A percentile compares a stretch with the other conserved stretches of the same genome.
Conservation (phyloP, 1,140 invertebrate species). For the Melanaphis sacchari region DNA sequence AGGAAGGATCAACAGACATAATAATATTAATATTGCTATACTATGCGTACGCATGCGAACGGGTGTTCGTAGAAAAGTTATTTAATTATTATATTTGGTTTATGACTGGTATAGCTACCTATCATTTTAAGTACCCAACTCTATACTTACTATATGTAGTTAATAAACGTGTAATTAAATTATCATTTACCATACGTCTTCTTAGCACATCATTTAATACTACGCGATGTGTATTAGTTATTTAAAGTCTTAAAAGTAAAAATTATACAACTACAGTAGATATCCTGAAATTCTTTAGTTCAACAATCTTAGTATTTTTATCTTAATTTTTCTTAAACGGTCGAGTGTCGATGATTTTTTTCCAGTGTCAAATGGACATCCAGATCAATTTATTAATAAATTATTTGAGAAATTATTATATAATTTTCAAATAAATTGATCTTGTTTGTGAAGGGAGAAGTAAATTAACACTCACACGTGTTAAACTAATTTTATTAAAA, state of each 20-base stretch:
- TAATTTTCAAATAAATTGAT: not conserved
- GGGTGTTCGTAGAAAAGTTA: not conserved
- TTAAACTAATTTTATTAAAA: not conserved
- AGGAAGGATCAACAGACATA: not conserved
- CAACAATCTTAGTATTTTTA: not conserved
- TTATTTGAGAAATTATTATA: not conserved
- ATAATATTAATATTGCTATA: not conserved
- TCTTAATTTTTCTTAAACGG: not conserved
- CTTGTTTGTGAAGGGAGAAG: not conserved
- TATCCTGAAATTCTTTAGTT: not conserved
- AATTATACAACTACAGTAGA: not conserved
- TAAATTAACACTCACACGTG: not conserved
- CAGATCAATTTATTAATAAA: not conserved
- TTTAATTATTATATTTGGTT: not conserved
- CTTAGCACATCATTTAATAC: not conserved
- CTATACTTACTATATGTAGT: not conserved
- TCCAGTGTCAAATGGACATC: not conserved
- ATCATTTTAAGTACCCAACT: not conserved
- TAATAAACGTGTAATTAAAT: not conserved
- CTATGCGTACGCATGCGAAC: not conserved
- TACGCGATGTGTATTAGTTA: not conserved
- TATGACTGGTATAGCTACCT: not conserved
- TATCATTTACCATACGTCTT: not conserved
- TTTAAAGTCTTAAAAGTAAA: not conserved
- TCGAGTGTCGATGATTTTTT: not conserved